Evolutionary conservation across 2,113 vertebrate species (phyloP), one percentile per base, ranked within the genome.

Genomic region (Megaceryle torquata): DNA sequence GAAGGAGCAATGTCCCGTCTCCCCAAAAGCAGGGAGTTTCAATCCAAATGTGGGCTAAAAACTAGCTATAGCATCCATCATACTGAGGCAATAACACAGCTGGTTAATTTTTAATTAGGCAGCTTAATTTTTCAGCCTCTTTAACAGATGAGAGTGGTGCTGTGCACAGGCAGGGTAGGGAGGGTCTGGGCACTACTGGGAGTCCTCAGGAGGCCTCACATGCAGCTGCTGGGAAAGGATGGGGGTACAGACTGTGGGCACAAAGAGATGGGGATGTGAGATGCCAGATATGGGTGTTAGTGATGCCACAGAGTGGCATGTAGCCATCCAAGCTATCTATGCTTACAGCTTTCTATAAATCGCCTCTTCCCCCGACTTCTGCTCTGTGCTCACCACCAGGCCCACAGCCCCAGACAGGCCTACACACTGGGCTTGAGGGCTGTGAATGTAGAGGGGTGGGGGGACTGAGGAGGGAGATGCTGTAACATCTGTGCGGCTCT

Each of bases 381-480:
- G 1, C 41, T 41, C 41, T 6, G 8, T 10, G 21, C 76, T 41
- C 8, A 18, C 8, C 46, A 29, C 29, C 5, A 2, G 51, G 31
- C 35, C 20, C 31, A 8, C 0, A 5, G 44, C 29, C 54, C 63
- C 8, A 31, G n/a, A 9, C 0, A 1, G 31, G 24, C 56, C 48
- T 35, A 15, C 1, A 2, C 7, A 2, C 12, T 8, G 29, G 31
- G 64, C 41, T 41, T 1, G 4, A 22, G 64, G 56, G 41, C 29
- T 70, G 51, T 10, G 51, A 44, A 6, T 0, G 1, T 14, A 22
- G 41, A 15, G 20, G 35, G 25, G 48, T 2, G 8, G 50, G 59
- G 59, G 31, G 50, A 51, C 31, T 6, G 37, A 44, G 50, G 35
- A 59, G 43, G 72, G 50, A 28, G 35, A 9, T 13, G 51, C 29